These are phyloP conservation scores for Allophyes oxyacanthae DNA, from an alignment of 2,888 invertebrate species.

Conservation along the genomic window DNA sequence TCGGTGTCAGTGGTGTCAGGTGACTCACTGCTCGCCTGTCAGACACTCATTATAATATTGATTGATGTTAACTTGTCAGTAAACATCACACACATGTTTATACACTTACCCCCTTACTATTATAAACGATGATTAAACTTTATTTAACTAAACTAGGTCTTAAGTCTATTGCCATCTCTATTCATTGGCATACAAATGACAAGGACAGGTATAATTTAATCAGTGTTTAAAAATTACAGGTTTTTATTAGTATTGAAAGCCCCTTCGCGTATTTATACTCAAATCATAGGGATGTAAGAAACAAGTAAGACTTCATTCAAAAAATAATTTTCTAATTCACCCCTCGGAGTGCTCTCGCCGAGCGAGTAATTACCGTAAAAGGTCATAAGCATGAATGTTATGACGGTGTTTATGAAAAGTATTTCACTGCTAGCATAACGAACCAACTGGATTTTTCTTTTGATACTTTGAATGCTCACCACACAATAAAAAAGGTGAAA, in stretches of 20 bases:
- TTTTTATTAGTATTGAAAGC: slow-evolving; percentile 9
- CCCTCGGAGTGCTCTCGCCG: slow-evolving; percentile 67
- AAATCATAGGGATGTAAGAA: slow-evolving; percentile 72
- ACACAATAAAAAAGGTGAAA: slow-evolving; percentile 77
- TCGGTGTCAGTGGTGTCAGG: slow-evolving; percentile 71
- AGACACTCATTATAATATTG: slow-evolving; percentile 31
- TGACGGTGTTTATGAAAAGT: slow-evolving; percentile 88
- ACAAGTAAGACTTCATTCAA: slow-evolving; percentile 82
- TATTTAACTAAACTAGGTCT: no score
- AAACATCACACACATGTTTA: no score
- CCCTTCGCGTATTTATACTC: slow-evolving; percentile 43
- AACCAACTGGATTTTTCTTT: slow-evolving; percentile 76
- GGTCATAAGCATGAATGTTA: slow-evolving; percentile 88
- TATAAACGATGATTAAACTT: no score
- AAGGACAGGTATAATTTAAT: no score
- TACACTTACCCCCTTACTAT: not conserved
- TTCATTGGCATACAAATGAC: no score
- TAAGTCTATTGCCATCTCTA: no score
- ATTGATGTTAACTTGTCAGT: not conserved
- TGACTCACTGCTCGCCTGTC: slow-evolving; percentile 60
- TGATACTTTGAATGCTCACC: slow-evolving; percentile 77
- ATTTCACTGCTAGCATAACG: slow-evolving; percentile 77
- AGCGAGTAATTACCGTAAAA: slow-evolving; percentile 86
- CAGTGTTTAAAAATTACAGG: no score
- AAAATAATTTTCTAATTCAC: slow-evolving; percentile 86